Percentiles rank a stretch among this genome's conserved stretches.
Evolutionary conservation across 2,888 invertebrate genomes (phyloP).

Genomic region (Morpho achilles): DNA sequence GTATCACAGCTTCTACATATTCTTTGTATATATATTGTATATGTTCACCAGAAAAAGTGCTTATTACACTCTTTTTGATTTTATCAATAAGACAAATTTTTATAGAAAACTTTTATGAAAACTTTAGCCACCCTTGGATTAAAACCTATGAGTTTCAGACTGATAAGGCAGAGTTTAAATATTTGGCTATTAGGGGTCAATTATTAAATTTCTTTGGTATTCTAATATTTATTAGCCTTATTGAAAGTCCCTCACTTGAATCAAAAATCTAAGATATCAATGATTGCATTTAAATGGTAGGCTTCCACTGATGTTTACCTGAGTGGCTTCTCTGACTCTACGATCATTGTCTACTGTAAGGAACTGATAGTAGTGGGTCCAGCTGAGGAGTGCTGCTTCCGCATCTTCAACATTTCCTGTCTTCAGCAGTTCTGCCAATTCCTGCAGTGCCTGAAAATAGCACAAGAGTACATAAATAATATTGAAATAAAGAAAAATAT

Average conservation of each 20-base stretch:
- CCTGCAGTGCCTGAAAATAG: slow-evolving; percentile 85
- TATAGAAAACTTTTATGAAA: no score
- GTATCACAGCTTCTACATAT: no score
- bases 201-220: background rate
- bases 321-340: slow-evolving; percentile 88
- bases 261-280: no score
- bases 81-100: no score
- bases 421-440: slow-evolving; percentile 85
- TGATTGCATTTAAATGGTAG: no score
- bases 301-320: slow-evolving; percentile 42
- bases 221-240: no score
- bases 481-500: no score
- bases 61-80: no score
- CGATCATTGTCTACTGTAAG: slow-evolving; percentile 89
- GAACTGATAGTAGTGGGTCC: slow-evolving; percentile 89
- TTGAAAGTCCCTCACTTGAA: no score
- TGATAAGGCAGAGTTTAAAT: background rate
- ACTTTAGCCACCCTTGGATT: no score
- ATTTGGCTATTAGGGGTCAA: background rate
- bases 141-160: background rate
- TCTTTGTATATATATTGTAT: no score
- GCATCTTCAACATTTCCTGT: slow-evolving; percentile 83
- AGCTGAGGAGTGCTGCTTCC: slow-evolving; percentile 86
- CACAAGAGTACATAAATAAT: background rate
- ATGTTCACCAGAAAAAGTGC: no score